Evolutionary conservation across 2,888 invertebrate genomes (phyloP).

Genomic region (Ametastegia equiseti): DNA sequence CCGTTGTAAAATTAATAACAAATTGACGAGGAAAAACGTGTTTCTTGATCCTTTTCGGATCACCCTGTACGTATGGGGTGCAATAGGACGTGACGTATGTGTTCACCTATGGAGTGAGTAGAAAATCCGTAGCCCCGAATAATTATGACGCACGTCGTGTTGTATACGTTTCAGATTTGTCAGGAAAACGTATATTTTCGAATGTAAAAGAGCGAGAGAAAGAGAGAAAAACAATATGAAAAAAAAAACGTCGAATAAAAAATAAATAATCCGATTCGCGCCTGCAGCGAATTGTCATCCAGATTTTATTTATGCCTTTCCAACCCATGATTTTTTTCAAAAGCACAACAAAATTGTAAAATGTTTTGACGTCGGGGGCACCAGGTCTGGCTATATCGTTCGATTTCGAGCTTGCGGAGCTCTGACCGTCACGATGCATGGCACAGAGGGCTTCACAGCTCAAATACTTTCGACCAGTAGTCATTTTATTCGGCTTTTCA

Average conservation of each 20-base stretch:
- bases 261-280: constrained; percentile 28
- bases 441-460: background rate
- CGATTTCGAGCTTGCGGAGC: background rate
- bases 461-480: constrained; percentile 18
- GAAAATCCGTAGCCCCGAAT: constrained; percentile 23
- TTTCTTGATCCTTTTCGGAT: background rate
- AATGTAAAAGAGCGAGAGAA: background rate
- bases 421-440: constrained; percentile 6
- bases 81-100: background rate
- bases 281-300: constrained; percentile 37
- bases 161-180: constrained; percentile 19
- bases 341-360: constrained; percentile 46
- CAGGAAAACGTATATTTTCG: constrained; percentile 7
- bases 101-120: background rate
- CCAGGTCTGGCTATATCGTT: too few relatives aligned
- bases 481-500: constrained; percentile 24
- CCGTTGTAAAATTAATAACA: too few relatives aligned
- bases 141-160: constrained; percentile 34
- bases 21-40: too few relatives aligned
- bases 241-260: background rate
- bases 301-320: constrained; percentile 32
- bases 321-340: constrained; percentile 27
- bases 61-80: background rate
- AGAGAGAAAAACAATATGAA: background rate
- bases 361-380: constrained; percentile 19